Evolutionary conservation across 2,797 vertebrate genomes (phyloP).

Genomic region (Rhodeus uyekii): DNA sequence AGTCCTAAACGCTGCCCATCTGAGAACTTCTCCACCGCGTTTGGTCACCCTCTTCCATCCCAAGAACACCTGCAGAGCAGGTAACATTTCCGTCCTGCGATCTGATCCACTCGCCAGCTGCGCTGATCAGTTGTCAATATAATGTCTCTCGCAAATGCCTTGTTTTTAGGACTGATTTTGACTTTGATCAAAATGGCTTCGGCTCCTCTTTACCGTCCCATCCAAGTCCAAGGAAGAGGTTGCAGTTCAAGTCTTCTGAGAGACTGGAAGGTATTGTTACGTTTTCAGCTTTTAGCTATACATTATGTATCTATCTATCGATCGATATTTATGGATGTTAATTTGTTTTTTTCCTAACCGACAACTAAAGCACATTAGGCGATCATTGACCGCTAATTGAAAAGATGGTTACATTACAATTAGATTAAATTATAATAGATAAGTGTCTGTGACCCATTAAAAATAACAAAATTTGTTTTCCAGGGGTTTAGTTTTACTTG

Average conservation of each 20-base stretch:
- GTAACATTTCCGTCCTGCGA: slow-evolving; percentile 6
- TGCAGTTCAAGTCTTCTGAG: slow-evolving; percentile 81
- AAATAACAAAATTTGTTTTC: too few species aligned
- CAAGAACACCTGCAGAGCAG: slow-evolving; percentile 62
- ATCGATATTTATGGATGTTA: too few species aligned
- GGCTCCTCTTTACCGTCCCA: slow-evolving; percentile 69
- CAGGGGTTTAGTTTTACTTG: too few species aligned
- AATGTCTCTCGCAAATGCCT: background rate
- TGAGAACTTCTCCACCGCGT: slow-evolving; percentile 93
- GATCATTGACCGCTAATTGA: too few species aligned
- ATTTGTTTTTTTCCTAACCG: too few species aligned
- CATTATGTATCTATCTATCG: too few species aligned
- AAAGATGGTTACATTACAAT: too few species aligned
- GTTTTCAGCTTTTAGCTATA: background rate
- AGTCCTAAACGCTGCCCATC: slow-evolving; percentile 94
- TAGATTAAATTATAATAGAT: too few species aligned
- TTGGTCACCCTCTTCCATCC: slow-evolving; percentile 82
- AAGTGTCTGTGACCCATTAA: too few species aligned
- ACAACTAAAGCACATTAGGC: too few species aligned
- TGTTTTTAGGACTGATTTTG: slow-evolving; percentile 77
- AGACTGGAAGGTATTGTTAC: slow-evolving; percentile 56
- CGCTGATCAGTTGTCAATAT: background rate
- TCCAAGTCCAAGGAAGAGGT: slow-evolving; percentile 81
- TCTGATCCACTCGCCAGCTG: background rate
- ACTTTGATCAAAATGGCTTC: slow-evolving; percentile 79